Base-by-base conservation (phyloP, 53 echinoderm and acorn worm genomes). In the Pentamera pediparva region DNA sequence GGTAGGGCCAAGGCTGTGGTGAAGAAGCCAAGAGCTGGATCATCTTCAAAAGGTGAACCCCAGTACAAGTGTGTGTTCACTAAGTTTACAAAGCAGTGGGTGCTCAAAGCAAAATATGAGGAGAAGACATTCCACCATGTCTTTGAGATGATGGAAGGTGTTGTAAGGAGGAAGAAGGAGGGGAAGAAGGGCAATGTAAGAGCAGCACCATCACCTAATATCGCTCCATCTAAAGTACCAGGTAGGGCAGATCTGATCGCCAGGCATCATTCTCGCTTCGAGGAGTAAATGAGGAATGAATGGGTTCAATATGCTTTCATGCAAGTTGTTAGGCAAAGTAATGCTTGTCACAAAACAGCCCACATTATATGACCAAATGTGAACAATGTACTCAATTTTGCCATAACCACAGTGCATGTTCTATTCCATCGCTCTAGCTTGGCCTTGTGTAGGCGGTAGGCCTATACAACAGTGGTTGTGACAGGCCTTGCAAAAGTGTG, bases 61-160 rank as follows among this genome's bases (percentile, higher is more conserved):
- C 43, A 60, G 30, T 76, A 45, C 62, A 76, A 61, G 34, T 3
- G 27, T 28, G 76, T 61, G 6, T 76, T 59, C 29, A 59, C 62
- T 3, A 76, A 76, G 32, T 61, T 60, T 1, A 63, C 63, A 3
- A 63, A 76, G 47, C 61, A 43, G 12, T 76, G 51, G 62, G 49
- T 76, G 11, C 32, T 76, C 2, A 76, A 76, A 51, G 22, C 59
- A n/a, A 45, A 39, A n/a, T 60, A 60, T 76, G 76, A 61, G 17
- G 61, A 60, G 3, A 60, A 41, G 32, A 39, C 18, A 22, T 61
- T 61, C 47, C 61, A 60, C 36, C 43, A 76, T 60, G 48, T 76
- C 3, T 41, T 61, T 41, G 61, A 39, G 20, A 61, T 76, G 61
- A 58, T 76, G 27, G 39, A 63, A 6, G 63, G 63, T 5, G 63